phyloP scores from a whole-genome alignment of 2,113 vertebrate genomes.

The Recurvirostra avosetta region DNA sequence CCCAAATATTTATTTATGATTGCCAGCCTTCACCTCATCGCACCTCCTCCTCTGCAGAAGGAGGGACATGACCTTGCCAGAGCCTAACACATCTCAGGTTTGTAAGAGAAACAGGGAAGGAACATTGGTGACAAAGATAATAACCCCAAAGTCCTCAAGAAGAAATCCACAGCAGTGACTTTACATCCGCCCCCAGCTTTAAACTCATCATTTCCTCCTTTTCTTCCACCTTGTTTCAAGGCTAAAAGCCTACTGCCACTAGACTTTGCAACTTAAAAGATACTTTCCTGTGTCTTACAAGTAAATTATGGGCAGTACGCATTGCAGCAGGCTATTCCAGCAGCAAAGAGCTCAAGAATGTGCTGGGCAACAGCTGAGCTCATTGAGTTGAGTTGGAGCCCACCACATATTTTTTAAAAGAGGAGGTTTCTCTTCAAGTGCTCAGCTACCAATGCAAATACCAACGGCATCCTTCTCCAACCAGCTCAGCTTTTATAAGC shows the following conservation, averaged over 20 bases:
- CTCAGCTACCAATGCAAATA: background rate
- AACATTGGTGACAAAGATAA: accelerated
- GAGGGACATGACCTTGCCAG: background rate
- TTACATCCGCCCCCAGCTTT: background rate
- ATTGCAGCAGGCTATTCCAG: background rate
- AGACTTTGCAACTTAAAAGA: background rate
- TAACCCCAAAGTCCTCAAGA: background rate
- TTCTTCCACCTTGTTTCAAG: background rate
- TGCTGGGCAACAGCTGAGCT: background rate
- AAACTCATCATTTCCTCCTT: background rate
- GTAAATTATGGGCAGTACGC: background rate
- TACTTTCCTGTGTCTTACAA: no score
- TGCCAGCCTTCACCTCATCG: background rate
- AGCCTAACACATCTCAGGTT: background rate
- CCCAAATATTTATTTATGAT: background rate
- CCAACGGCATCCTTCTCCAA: background rate
- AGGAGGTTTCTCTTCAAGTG: background rate
- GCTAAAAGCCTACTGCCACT: background rate
- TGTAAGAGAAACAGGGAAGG: background rate
- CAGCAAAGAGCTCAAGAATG: background rate
- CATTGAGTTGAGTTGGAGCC: background rate
- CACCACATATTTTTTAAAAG: background rate
- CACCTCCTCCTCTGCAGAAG: background rate
- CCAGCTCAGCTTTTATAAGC: background rate
- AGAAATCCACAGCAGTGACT: background rate